A percentile compares a stretch with the other conserved stretches of the same genome.
These are phyloP conservation scores for Umimayanthus kanabou DNA, from an alignment of 92 coral and sea anemone genomes.

Conservation along the genomic window DNA sequence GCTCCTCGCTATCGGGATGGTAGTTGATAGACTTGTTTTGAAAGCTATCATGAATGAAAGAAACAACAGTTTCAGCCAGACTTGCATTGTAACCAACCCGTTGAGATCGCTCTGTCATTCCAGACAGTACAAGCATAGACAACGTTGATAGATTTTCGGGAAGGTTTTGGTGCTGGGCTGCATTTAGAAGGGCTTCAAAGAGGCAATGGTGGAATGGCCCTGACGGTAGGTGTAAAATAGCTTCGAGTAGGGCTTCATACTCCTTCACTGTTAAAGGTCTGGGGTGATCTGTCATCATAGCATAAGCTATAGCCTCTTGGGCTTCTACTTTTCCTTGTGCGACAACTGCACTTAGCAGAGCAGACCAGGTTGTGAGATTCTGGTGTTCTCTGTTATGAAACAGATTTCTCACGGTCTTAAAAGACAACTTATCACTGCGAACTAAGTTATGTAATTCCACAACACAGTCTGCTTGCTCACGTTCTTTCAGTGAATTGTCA, in stretches of 20 bases:
- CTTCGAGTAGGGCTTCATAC: constrained; percentile 59
- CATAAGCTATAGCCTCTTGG: constrained; percentile 63
- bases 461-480: constrained; percentile 64
- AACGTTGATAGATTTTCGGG: constrained; percentile 51
- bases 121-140: constrained; percentile 84
- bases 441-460: constrained; percentile 66
- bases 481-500: constrained; percentile 59
- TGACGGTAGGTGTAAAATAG: constrained; percentile 62
- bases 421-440: constrained; percentile 46
- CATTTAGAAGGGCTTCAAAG: constrained; percentile 59
- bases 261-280: constrained; percentile 67
- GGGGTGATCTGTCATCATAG: constrained; percentile 56
- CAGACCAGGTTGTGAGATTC: constrained; percentile 77
- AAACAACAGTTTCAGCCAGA: constrained; percentile 61
- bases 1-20: constrained; percentile 74
- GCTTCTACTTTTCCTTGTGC: constrained; percentile 60
- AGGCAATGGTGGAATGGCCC: constrained; percentile 75
- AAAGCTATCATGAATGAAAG: constrained; percentile 78
- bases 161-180: constrained; percentile 25
- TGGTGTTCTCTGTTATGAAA: constrained; percentile 58
- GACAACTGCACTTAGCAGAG: constrained; percentile 58
- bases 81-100: constrained; percentile 79
- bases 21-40: constrained; percentile 67
- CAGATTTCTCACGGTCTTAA: constrained; percentile 42
- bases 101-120: constrained; percentile 69